These are phyloP conservation scores for Amphipyra tragopoginis DNA, from an alignment of 2,888 invertebrate species.

Conservation along the genomic window DNA sequence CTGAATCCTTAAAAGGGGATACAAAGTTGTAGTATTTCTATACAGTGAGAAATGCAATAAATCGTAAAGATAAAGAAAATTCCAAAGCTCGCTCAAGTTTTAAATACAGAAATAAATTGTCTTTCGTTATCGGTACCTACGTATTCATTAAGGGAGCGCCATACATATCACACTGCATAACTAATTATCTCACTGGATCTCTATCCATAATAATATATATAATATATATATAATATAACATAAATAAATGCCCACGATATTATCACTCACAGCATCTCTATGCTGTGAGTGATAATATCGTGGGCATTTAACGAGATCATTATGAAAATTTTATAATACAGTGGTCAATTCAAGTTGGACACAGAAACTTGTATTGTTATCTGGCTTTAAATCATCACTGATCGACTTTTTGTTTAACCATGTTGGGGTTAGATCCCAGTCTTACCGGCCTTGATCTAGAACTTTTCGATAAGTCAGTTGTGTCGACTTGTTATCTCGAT, in stretches of 20 bases:
- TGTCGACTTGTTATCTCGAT: too few relatives aligned
- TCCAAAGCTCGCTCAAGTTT: slow-evolving; percentile 25
- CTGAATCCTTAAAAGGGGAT: not conserved
- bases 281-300: slow-evolving; percentile 30
- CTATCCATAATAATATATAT: too few relatives aligned
- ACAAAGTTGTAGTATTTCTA: slow-evolving; percentile 8
- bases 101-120: slow-evolving; percentile 29
- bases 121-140: slow-evolving; percentile 7
- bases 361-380: slow-evolving; percentile 29
- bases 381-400: slow-evolving; percentile 11
- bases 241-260: too few relatives aligned
- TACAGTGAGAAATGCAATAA: slow-evolving; percentile 21
- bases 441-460: not conserved
- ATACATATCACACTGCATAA: slow-evolving; percentile 26
- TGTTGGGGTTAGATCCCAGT: not conserved
- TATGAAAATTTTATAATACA: slow-evolving; percentile 24
- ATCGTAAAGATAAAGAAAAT: slow-evolving; percentile 33
- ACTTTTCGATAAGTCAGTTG: too few relatives aligned
- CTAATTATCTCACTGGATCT: slow-evolving; percentile 33
- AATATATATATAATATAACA: too few relatives aligned
- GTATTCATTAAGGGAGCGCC: slow-evolving; percentile 27
- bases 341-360: slow-evolving; percentile 3
- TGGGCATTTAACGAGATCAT: slow-evolving; percentile 45
- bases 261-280: too few relatives aligned
- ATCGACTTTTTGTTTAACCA: not conserved